These are phyloP conservation scores for Panulirus ornatus DNA, from an alignment of 1,140 invertebrate genomes.

Conservation along the genomic window DNA sequence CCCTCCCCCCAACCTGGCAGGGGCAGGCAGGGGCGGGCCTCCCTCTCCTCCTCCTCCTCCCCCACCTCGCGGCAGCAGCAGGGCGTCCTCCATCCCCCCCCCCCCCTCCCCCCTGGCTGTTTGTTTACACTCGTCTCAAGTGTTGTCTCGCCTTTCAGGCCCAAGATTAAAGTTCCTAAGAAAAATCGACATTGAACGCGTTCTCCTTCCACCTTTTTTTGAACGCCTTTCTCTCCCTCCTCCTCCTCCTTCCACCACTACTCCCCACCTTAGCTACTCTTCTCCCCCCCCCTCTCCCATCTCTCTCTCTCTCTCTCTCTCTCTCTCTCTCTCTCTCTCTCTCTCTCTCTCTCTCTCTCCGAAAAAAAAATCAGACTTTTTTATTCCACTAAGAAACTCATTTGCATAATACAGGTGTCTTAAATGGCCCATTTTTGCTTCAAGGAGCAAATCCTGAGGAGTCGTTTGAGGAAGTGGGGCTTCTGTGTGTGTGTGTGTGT, in stretches of 20 bases:
- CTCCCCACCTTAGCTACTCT: background rate
- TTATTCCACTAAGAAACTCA: conserved; percentile 25
- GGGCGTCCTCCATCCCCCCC: background rate
- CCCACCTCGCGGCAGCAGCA: background rate
- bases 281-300: background rate
- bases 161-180: conserved; percentile 21
- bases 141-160: conserved; percentile 16
- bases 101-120: background rate
- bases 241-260: background rate
- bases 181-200: conserved; percentile 15
- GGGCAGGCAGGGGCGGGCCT: too few relatives aligned
- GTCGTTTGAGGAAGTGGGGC: conserved; percentile 1
- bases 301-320: background rate
- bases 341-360: background rate
- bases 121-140: conserved; percentile 17
- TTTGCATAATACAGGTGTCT: conserved; percentile 35
- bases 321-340: background rate
- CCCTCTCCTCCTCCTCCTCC: background rate
- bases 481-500: conserved; percentile 10
- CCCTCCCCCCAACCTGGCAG: too few relatives aligned
- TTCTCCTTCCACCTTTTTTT: background rate
- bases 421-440: conserved; percentile 31
- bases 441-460: background rate
- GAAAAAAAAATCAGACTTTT: conserved; percentile 2
- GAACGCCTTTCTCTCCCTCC: background rate